Evolutionary conservation across 2,888 invertebrate genomes (phyloP), one percentile per base, ranked within the genome.

Genomic region (Pantelozetes paolii): DNA sequence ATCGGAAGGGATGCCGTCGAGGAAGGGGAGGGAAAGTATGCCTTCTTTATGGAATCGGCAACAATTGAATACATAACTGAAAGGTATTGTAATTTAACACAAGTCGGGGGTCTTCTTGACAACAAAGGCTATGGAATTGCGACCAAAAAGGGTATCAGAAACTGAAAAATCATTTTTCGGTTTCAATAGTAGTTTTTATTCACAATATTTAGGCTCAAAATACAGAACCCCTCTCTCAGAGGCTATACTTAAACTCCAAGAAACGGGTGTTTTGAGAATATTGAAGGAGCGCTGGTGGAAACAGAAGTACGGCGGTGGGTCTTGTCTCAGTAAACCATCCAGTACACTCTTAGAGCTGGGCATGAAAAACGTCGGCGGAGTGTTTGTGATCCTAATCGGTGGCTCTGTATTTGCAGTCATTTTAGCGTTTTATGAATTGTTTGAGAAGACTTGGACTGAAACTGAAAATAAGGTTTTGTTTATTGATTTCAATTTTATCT

Each of bases 91-190:
- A 83, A 84, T 40, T 80, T 86, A 50, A 85, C 84, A 74, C 85
- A 85, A 78, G 83, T 86, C 69, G 85, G 85, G 2, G 85, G 85
- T 2, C 81, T 85, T 28, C 80, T 85, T 8, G 85, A 86, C 76
- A 76, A 90, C 18, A 96, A 96, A 82, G 94, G 95, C 80, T 96
- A 96, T 81, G 96, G 96, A 70, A 94, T 96, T 76, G 96, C 94
- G 8, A 89, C 94, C 85, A 54, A 72, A 54, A 74, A 72, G 30
- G 74, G 74, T 30, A 23, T 30, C 18, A 45, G 5, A 36, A 36
- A 36, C 18, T 11, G 20, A 15, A 48, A 48, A 11, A 6, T 15
- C 20, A n/a, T 48, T 48, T 48, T 15, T 15, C 3, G 18, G 9
- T 57, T 57, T 11, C 45, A 15, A 45, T 13, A 45, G 6, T 45